Percentiles rank a stretch among this genome's conserved stretches.
Conservation (phyloP, 2,797 vertebrate genomes). For the Macrochelys suwanniensis region DNA sequence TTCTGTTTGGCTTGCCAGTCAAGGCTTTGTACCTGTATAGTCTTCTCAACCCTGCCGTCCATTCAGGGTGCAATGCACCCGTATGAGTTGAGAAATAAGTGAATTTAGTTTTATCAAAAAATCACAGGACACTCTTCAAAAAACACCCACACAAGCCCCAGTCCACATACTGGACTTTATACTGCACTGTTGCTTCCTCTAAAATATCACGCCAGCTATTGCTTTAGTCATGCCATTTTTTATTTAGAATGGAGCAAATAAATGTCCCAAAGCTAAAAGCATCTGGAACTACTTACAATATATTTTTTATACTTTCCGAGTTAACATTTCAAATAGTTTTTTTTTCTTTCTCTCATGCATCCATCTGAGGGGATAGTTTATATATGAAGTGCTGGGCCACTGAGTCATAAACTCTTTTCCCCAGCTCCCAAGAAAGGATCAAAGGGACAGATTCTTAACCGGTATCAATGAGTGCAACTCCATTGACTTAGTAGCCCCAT, state of each 20-base stretch:
- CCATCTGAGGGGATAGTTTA: not conserved
- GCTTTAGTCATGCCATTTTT: slow-evolving; percentile 44
- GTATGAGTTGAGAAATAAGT: not conserved
- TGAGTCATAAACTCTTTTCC: not conserved
- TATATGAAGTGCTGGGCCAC: accelerated
- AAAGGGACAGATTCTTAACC: not conserved
- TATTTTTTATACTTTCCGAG: slow-evolving; percentile 22
- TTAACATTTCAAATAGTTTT: not conserved
- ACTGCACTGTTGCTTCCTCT: slow-evolving; percentile 32
- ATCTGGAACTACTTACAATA: slow-evolving; percentile 34
- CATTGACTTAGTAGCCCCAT: not conserved
- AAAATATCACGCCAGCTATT: slow-evolving; percentile 37
- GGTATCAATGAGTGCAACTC: not conserved
- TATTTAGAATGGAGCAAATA: slow-evolving; percentile 40
- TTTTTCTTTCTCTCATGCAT: not conserved
- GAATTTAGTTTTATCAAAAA: slow-evolving; percentile 23
- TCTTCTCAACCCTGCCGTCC: not conserved
- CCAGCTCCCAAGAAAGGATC: not conserved
- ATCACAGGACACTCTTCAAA: slow-evolving; percentile 28
- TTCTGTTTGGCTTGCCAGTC: not conserved
- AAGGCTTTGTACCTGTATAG: not conserved
- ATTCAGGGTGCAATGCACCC: not conserved
- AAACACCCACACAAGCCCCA: not conserved
- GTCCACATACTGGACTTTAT: slow-evolving; percentile 33
- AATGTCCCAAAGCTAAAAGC: not conserved